Evolutionary conservation across 2,113 vertebrate genomes (phyloP).

Genomic region (Miniopterus natalensis): DNA sequence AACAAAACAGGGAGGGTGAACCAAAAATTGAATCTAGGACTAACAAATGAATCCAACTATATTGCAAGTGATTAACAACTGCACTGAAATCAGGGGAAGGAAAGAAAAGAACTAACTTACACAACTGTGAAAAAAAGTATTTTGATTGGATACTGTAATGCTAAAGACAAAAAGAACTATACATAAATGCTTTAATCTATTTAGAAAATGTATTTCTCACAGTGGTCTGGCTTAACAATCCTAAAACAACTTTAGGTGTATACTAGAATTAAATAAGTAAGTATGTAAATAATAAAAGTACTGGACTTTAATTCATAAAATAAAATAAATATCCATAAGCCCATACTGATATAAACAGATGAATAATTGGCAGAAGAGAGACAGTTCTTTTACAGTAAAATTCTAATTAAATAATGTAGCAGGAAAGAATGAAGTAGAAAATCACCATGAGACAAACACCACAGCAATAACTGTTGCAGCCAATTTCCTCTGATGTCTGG

Average conservation of each 20-base stretch:
- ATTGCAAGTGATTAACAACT: not conserved
- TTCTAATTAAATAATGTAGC: not conserved
- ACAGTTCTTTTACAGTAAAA: not conserved
- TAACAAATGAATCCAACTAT: conserved; percentile 25
- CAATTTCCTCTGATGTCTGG: not conserved
- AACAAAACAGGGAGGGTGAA: not conserved
- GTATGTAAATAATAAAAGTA: not conserved
- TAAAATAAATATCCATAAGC: not conserved
- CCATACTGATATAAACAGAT: not conserved
- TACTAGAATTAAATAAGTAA: not conserved
- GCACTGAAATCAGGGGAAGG: not conserved
- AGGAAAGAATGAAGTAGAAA: not conserved
- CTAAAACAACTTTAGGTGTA: not conserved
- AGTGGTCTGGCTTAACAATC: not conserved
- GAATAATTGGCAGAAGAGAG: conserved; percentile 15
- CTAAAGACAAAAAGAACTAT: conserved; percentile 1
- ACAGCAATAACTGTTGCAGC: not conserved
- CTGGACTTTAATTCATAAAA: not conserved
- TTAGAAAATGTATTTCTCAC: not conserved
- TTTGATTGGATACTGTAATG: not conserved
- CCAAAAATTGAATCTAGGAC: not conserved
- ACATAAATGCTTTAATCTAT: not conserved
- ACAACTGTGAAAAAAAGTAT: conserved; percentile 13
- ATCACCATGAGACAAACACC: not conserved
- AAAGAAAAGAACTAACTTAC: conserved; percentile 20